Base-by-base conservation (phyloP, 1,140 invertebrate species). In the Trichogramma pretiosum region DNA sequence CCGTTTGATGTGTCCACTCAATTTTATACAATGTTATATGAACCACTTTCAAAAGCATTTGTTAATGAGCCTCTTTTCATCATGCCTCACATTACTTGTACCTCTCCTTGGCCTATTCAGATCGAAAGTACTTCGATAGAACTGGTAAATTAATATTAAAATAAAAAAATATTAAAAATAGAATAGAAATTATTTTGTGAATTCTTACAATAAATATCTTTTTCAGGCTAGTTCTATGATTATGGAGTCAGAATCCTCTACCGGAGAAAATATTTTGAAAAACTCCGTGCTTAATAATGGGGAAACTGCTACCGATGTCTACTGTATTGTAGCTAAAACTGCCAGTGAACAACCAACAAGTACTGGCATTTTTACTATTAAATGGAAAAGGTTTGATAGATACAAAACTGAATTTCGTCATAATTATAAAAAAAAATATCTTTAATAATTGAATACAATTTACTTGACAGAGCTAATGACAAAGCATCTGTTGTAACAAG, bases 341-440 rank as follows among this genome's bases (percentile, higher is more conserved):
- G 54, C 61, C 22, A 76, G 75, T 51, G 77, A 80, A 53, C 68
- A 72, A 33, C 73, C 74, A 7, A 68, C 74, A 2, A 75, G 74
- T 56, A 75, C 85, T 13, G 87, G 85, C 44, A 72, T 82, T 24
- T 89, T 86, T 63, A 81, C 78, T 3, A 74, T 90, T 17, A 77
- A 77, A 57, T 90, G 87, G 86, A 80, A 76, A 70, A 76, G 86
- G 78, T 86, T 74, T n/a, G n/a, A 24, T n/a, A 10, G 19, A 18
- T n/a, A n/a, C n/a, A n/a, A n/a, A n/a, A 46, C 0, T 34, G n/a
- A 44, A 16, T 30, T 24, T 30, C 34, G 19, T 23, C n/a, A 24
- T 48, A 23, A 18, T 19, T 41, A 34, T 24, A 7, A 17, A 7
- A 19, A 14, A 16, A 34, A 47, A 36, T 33, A 34, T 26, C 21